Conservation (phyloP, 2,113 vertebrate genomes). For the Rynchops niger region DNA sequence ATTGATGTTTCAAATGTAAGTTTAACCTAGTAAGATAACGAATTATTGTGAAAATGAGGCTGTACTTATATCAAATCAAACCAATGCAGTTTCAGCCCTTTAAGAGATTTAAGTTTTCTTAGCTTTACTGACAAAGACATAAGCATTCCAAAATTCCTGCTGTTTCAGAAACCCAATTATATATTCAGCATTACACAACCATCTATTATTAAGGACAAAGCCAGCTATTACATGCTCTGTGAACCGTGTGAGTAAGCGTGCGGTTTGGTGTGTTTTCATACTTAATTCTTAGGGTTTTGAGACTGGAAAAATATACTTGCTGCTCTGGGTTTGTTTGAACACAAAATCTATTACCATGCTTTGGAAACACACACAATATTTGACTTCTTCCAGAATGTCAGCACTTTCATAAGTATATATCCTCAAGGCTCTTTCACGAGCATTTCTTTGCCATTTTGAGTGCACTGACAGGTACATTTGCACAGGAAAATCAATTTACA, state of each 20-base stretch:
- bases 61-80: neutral
- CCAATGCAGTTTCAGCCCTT: neutral
- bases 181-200: neutral
- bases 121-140: neutral
- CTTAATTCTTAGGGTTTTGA: conserved; percentile 15
- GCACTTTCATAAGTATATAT: neutral
- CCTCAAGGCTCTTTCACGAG: neutral
- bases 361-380: neutral
- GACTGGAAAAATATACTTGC: conserved; percentile 35
- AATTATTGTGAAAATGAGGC: neutral
- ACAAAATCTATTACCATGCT: neutral
- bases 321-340: neutral
- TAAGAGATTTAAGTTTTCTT: neutral
- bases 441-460: neutral
- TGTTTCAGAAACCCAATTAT: neutral
- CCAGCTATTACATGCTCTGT: conserved; percentile 23
- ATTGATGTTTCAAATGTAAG: conserved; percentile 87
- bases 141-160: conserved; percentile 9
- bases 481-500: neutral
- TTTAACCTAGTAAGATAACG: conserved; percentile 81
- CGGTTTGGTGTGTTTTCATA: conserved; percentile 38
- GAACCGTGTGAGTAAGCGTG: conserved; percentile 36
- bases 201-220: conserved; percentile 32
- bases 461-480: neutral
- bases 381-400: neutral